Conservation (phyloP, 2,888 invertebrate species). For the Pachycephus smyrnensis region DNA sequence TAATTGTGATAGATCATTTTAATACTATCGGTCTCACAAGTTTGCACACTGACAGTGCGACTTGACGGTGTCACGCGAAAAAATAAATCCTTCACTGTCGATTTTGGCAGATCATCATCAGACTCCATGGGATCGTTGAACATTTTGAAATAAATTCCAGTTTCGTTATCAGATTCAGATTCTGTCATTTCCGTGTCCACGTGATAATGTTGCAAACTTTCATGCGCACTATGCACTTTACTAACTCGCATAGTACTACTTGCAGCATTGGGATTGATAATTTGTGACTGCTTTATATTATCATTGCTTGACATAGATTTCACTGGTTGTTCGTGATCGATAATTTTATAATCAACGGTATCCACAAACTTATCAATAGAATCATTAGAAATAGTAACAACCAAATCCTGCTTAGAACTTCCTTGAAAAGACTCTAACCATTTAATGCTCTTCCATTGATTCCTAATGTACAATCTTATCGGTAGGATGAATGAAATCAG, state of each 20-base stretch:
- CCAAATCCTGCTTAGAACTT: too few relatives aligned
- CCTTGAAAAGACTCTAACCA: too few relatives aligned
- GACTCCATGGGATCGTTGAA: not conserved
- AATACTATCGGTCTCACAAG: constrained; percentile 24
- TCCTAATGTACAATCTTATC: constrained; percentile 1
- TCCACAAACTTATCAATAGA: too few relatives aligned
- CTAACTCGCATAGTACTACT: not conserved
- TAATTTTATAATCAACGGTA: too few relatives aligned
- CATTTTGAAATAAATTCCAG: not conserved
- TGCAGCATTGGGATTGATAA: not conserved
- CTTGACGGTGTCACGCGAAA: not conserved
- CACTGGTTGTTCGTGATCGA: too few relatives aligned
- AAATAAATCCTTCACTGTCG: not conserved
- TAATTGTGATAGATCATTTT: not conserved
- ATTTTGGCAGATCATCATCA: not conserved
- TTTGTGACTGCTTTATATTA: too few relatives aligned
- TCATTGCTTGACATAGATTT: too few relatives aligned
- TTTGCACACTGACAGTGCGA: constrained; percentile 14
- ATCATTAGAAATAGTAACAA: too few relatives aligned
- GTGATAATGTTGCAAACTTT: too few relatives aligned
- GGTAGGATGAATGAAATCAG: constrained; percentile 31
- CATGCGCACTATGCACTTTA: not conserved
- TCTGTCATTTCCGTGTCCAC: too few relatives aligned
- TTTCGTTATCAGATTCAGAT: not conserved
- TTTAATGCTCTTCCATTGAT: too few relatives aligned